Conservation (phyloP, 2,113 vertebrate species). For the Shinisaurus crocodilurus region DNA sequence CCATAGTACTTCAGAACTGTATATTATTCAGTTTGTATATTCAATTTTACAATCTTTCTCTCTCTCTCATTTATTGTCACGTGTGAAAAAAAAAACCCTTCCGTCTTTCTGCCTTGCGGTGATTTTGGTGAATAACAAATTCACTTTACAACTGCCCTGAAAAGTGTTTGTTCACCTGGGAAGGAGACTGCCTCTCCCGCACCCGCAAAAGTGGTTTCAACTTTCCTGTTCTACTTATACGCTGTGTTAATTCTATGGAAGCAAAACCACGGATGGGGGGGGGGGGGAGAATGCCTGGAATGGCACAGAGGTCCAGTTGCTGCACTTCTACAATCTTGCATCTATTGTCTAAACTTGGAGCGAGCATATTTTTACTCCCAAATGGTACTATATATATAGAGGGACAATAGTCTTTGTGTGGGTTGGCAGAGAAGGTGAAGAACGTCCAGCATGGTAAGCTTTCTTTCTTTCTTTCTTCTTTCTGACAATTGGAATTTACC, state of each 20-base stretch:
- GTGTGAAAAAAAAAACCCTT: too few relatives aligned
- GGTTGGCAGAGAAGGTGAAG: constrained; percentile 61
- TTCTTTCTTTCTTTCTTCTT: neutral
- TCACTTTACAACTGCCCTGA: neutral
- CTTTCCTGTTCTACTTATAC: constrained; percentile 45
- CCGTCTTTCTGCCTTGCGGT: neutral
- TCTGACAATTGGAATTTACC: neutral
- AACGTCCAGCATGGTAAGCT: constrained; percentile 75
- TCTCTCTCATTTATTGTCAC: too few relatives aligned
- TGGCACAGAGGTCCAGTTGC: constrained; percentile 71
- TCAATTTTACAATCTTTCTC: neutral
- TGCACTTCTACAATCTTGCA: constrained; percentile 70
- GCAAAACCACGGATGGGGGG: constrained; percentile 50
- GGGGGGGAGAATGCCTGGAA: constrained; percentile 71
- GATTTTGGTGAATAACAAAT: neutral
- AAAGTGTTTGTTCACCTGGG: neutral
- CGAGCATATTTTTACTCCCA: constrained; percentile 71
- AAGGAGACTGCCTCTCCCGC: neutral
- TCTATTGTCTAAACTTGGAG: constrained; percentile 81
- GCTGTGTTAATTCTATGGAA: constrained; percentile 65
- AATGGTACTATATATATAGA: constrained; percentile 76
- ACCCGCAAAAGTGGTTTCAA: neutral
- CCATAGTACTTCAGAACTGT: neutral
- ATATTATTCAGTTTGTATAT: too few relatives aligned
- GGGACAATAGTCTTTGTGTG: constrained; percentile 61